phyloP scores from a whole-genome alignment of 2,888 invertebrate genomes.

The Sphinx pinastri region DNA sequence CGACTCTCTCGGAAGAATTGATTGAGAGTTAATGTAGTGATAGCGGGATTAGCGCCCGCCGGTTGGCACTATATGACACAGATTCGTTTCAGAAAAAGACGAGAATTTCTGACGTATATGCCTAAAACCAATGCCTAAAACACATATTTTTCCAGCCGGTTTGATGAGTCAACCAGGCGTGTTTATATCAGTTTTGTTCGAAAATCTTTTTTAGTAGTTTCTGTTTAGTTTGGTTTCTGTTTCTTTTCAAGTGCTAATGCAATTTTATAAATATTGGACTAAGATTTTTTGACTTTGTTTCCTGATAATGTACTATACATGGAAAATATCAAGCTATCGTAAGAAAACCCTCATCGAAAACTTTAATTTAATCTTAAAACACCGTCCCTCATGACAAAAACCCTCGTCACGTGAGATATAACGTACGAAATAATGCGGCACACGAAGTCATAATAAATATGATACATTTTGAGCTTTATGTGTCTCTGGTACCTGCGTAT shows the following conservation, averaged over 20 bases:
- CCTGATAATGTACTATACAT: background rate
- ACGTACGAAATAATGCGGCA: constrained; percentile 57
- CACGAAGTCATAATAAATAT: constrained; percentile 53
- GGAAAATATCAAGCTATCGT: background rate
- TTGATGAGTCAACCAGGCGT: background rate
- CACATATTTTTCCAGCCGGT: background rate
- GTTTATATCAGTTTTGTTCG: background rate
- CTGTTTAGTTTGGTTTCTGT: no score
- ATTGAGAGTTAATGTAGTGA: constrained; percentile 46
- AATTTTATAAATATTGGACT: background rate
- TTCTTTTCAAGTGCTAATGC: no score
- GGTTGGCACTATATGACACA: background rate
- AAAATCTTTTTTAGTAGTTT: no score
- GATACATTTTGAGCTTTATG: constrained; percentile 53
- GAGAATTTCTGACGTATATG: background rate
- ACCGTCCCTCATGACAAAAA: constrained; percentile 63
- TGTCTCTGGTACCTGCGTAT: constrained; percentile 45
- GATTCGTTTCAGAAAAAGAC: background rate
- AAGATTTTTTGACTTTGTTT: no score
- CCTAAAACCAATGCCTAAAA: background rate
- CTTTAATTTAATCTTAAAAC: constrained; percentile 61
- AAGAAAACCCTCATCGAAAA: constrained; percentile 6
- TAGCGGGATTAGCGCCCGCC: constrained; percentile 34
- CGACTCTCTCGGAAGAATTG: constrained; percentile 46
- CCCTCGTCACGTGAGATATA: constrained; percentile 67